These are phyloP conservation scores for Meghimatium bilineatum DNA, from an alignment of 2,888 invertebrate species.

Conservation along the genomic window DNA sequence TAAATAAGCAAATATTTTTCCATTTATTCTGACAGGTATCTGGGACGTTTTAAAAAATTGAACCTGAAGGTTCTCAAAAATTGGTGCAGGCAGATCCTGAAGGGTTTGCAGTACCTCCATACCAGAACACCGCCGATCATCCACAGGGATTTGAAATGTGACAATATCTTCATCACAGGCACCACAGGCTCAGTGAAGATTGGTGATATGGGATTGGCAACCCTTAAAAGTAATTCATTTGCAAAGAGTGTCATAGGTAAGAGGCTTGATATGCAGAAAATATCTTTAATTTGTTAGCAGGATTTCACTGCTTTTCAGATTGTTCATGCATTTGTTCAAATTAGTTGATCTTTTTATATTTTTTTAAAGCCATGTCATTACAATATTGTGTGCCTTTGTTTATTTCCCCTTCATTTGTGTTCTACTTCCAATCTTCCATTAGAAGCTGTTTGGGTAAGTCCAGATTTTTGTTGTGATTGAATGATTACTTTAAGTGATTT, in stretches of 20 bases:
- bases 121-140: conserved; percentile 96
- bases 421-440: background rate
- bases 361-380: background rate
- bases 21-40: conserved; percentile 83
- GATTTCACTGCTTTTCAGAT: background rate
- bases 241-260: conserved; percentile 97
- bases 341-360: background rate
- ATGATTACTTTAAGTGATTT: background rate
- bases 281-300: background rate
- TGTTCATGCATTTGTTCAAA: background rate
- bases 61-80: conserved; percentile 98
- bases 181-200: conserved; percentile 99
- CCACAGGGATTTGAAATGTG: conserved; percentile 98
- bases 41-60: conserved; percentile 96
- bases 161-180: conserved; percentile 99
- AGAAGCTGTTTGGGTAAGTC: conserved; percentile 16
- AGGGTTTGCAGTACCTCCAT: conserved; percentile 96
- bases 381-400: background rate
- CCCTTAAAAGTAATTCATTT: conserved; percentile 98
- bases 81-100: conserved; percentile 99
- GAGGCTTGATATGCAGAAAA: conserved; percentile 33
- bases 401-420: background rate
- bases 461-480: background rate
- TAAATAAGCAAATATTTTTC: background rate
- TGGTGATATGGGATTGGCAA: conserved; percentile 98